Percentiles rank a stretch among this genome's conserved stretches.
These are phyloP conservation scores for Boulengeromyrus knoepffleri DNA, from an alignment of 2,113 vertebrate genomes.

Conservation along the genomic window DNA sequence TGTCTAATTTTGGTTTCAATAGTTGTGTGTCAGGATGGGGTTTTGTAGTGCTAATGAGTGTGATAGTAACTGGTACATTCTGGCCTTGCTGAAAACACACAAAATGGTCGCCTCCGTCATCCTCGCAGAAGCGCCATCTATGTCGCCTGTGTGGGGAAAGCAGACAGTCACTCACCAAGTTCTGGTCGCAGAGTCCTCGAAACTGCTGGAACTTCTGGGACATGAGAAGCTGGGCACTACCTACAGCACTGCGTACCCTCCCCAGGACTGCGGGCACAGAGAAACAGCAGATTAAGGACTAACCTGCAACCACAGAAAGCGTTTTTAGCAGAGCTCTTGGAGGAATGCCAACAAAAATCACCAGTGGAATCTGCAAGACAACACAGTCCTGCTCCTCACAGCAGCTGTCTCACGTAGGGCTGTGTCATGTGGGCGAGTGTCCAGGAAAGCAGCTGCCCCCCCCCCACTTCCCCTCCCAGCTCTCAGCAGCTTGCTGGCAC, in stretches of 20 bases:
- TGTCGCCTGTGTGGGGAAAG: neutral
- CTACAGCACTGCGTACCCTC: constrained; percentile 90
- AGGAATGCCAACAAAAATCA: neutral
- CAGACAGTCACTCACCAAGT: constrained; percentile 71
- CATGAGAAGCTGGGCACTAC: constrained; percentile 94
- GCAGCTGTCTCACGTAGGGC: neutral
- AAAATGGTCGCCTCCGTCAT: neutral
- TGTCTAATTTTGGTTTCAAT: neutral
- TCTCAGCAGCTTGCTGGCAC: neutral
- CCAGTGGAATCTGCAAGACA: neutral
- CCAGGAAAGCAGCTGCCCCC: neutral
- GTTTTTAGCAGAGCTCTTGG: neutral
- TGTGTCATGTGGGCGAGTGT: neutral
- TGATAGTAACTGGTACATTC: neutral
- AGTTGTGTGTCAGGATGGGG: neutral
- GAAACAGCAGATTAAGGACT: neutral
- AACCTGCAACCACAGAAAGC: neutral
- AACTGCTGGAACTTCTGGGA: constrained; percentile 98
- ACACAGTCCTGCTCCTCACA: neutral
- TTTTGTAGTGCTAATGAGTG: neutral
- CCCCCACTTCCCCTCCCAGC: neutral
- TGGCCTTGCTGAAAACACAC: neutral
- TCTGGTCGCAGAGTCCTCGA: constrained; percentile 94
- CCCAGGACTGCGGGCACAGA: constrained; percentile 54
- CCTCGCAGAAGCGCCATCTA: constrained; percentile 27